These are phyloP conservation scores for Hyles lineata DNA, from an alignment of 2,888 invertebrate genomes.

Conservation along the genomic window DNA sequence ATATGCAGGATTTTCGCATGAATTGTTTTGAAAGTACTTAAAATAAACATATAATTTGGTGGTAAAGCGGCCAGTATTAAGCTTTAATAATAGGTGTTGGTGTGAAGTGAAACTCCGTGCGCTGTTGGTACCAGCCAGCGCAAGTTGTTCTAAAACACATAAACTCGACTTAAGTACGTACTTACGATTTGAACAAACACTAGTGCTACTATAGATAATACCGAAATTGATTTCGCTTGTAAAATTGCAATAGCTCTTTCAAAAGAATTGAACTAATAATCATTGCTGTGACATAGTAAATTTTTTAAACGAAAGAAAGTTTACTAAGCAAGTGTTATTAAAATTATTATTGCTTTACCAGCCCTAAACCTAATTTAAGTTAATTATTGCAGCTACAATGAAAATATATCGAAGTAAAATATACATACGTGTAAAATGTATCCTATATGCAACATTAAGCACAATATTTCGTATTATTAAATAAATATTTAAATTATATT, in stretches of 20 bases:
- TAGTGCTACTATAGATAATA: neutral
- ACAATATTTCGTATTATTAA: too few relatives aligned
- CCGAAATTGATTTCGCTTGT: neutral
- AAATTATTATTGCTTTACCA: too few relatives aligned
- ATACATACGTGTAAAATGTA: too few relatives aligned
- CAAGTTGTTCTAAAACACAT: neutral
- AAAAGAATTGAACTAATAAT: neutral
- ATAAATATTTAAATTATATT: too few relatives aligned
- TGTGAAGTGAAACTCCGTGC: neutral
- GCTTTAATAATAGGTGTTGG: neutral
- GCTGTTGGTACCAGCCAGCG: constrained; percentile 4
- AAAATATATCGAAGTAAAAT: too few relatives aligned
- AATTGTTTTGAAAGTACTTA: too few relatives aligned
- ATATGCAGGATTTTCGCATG: too few relatives aligned
- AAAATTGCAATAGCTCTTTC: neutral
- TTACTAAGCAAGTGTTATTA: too few relatives aligned
- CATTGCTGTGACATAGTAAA: neutral
- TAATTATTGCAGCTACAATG: too few relatives aligned
- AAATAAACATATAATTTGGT: neutral
- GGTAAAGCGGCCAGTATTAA: neutral
- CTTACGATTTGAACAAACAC: neutral
- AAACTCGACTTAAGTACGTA: constrained; percentile 1
- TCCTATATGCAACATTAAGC: too few relatives aligned
- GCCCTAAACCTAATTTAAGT: too few relatives aligned
- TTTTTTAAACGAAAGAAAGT: too few relatives aligned